Percentiles rank a stretch among this genome's conserved stretches.
Evolutionary conservation across 1,140 invertebrate genomes (phyloP).

Genomic region (Panagrolaimus sp.): DNA sequence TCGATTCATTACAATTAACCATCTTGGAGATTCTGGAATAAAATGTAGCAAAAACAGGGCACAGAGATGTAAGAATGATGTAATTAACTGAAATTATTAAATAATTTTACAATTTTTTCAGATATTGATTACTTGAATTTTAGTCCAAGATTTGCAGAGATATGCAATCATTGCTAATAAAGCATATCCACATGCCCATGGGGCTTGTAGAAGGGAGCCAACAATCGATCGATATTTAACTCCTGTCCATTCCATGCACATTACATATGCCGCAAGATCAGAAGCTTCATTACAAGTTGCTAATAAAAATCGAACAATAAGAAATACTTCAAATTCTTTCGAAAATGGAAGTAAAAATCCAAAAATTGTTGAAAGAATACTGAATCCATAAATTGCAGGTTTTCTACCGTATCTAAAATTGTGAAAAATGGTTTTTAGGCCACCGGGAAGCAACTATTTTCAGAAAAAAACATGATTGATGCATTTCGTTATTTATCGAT

Average conservation of each 20-base stretch:
- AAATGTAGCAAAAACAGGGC: slow-evolving; percentile 20
- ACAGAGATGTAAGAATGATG: slow-evolving; percentile 50
- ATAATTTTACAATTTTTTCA: too few relatives aligned
- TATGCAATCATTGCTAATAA: slow-evolving; percentile 55
- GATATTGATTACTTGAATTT: slow-evolving; percentile 46
- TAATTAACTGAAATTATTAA: slow-evolving; percentile 49
- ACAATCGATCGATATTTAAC: slow-evolving; percentile 55
- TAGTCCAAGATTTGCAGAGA: slow-evolving; percentile 55
- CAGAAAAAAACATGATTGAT: background rate
- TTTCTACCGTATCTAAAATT: slow-evolving; percentile 49
- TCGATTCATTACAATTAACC: slow-evolving; percentile 58
- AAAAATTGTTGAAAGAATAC: slow-evolving; percentile 53
- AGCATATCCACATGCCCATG: slow-evolving; percentile 58
- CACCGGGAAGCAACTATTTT: background rate
- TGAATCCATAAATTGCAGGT: slow-evolving; percentile 49
- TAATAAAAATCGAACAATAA: slow-evolving; percentile 53
- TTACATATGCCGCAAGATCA: slow-evolving; percentile 57
- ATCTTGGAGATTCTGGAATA: slow-evolving; percentile 54
- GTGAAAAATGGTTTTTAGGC: slow-evolving; percentile 2
- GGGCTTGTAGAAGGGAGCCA: slow-evolving; percentile 54
- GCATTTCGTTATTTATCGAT: background rate
- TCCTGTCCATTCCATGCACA: slow-evolving; percentile 59
- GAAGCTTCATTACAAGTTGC: slow-evolving; percentile 55
- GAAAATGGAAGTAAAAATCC: slow-evolving; percentile 56
- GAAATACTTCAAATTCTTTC: slow-evolving; percentile 54